Evolutionary conservation across 2,797 vertebrate genomes (phyloP), one percentile per base, ranked within the genome.

Genomic region (Martes flavigula): DNA sequence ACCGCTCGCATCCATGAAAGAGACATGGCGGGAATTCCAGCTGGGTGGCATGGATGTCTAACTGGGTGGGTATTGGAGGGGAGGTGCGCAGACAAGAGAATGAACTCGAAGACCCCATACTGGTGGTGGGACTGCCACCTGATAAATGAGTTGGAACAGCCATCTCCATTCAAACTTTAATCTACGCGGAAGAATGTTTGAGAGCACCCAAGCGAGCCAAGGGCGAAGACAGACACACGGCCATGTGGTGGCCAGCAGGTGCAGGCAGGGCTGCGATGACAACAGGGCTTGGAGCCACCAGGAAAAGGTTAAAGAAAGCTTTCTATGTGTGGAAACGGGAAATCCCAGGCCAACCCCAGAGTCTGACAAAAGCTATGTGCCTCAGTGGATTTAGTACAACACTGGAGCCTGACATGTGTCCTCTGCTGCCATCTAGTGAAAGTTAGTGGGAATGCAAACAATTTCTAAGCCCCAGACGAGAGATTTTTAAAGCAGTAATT

Each of bases 341-440:
- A 86, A 77, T 18, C 23, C 20, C 73, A 43, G 38, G 48, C 40
- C 73, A 66, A 17, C 21, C 13, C 2, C 2, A 18, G 32, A 58
- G 3, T 56, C 17, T 43, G 27, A 66, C 21, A 38, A 82, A 90
- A 88, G 23, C 70, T 30, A 3, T 38, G n/a, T 11, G 4, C 23
- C 11, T 32, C 23, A n/a, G 32, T 46, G 12, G 9, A 64, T 78
- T 79, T 70, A 89, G 75, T 30, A 0, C 7, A 2, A 7, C 23
- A 0, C 3, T 8, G 7, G 25, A 90, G n/a, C 48, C 56, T 12
- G 84, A 94, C 40, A 14, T 1, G 54, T 54, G 83, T 96, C 86
- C 62, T 97, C 96, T 97, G 94, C 88, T 96, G 86, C 93, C 98
- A 95, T 87, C 98, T 98, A 96, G 95, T 89, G 97, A 68, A 90